Conservation (phyloP, 2,113 vertebrate genomes). For the Alligator mississippiensis region DNA sequence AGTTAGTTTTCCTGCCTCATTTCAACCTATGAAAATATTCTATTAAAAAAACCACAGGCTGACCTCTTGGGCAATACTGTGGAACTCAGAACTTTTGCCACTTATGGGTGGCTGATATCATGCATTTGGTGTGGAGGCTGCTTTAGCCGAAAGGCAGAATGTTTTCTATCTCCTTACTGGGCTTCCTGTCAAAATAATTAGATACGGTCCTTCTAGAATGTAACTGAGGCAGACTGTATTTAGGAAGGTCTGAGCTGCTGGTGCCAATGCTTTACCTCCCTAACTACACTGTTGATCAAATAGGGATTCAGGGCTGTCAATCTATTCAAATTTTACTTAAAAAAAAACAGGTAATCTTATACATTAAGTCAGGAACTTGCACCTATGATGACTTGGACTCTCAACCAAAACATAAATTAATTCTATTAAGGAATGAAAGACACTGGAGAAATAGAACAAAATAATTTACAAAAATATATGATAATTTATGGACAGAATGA, state of each 20-base stretch:
- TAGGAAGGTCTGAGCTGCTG: neutral
- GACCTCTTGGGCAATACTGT: slow-evolving; percentile 45
- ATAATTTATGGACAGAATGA: neutral
- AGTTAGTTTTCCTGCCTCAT: slow-evolving; percentile 40
- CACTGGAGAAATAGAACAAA: neutral
- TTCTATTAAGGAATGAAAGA: neutral
- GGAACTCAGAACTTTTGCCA: slow-evolving; percentile 12
- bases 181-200: neutral
- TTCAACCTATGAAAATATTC: slow-evolving; percentile 39
- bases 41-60: slow-evolving; percentile 48
- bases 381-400: accelerated
- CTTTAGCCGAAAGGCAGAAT: slow-evolving; percentile 18
- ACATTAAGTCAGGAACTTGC: neutral
- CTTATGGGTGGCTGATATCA: neutral
- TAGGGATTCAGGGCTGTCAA: neutral
- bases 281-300: neutral
- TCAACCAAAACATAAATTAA: accelerated
- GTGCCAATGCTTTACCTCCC: neutral
- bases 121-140: neutral
- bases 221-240: neutral
- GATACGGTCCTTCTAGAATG: neutral
- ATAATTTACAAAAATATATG: accelerated
- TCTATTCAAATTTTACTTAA: neutral
- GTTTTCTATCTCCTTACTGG: neutral
- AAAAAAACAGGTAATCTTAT: neutral